Conservation (phyloP, 2,888 invertebrate genomes). For the Acrobasis repandana region DNA sequence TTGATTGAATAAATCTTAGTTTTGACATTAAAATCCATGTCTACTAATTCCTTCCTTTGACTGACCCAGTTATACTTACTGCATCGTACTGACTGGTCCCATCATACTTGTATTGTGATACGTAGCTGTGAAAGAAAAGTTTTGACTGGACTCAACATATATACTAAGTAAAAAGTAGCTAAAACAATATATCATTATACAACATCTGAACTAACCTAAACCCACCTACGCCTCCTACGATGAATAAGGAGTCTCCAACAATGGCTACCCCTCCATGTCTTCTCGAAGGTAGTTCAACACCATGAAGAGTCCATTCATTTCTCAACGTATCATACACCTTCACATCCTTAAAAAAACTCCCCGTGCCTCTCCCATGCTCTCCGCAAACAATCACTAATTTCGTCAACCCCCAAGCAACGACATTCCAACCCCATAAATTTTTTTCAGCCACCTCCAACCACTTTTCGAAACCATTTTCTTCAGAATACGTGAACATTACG, state of each 20-base stretch:
- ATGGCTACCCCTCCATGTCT: conserved; percentile 64
- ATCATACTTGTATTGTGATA: conserved; percentile 13
- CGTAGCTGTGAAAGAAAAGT: conserved; percentile 10
- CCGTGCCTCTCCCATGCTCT: conserved; percentile 65
- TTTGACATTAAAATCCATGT: too few relatives aligned
- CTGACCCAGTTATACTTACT: conserved; percentile 7
- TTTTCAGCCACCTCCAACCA: conserved; percentile 67
- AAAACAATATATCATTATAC: conserved; percentile 20
- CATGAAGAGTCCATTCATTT: conserved; percentile 62
- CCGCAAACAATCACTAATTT: conserved; percentile 66
- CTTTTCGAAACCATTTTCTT: conserved; percentile 50
- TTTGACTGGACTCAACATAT: background rate
- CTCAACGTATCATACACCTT: conserved; percentile 63
- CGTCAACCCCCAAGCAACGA: conserved; percentile 60
- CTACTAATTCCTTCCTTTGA: background rate
- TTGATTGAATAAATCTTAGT: too few relatives aligned
- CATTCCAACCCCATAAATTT: conserved; percentile 71
- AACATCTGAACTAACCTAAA: conserved; percentile 61
- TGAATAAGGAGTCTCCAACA: conserved; percentile 54
- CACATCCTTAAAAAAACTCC: conserved; percentile 61
- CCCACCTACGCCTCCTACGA: conserved; percentile 71
- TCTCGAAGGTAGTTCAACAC: conserved; percentile 56
- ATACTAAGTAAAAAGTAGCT: background rate
- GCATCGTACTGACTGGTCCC: conserved; percentile 3
- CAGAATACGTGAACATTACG: conserved; percentile 52